A percentile compares a stretch with the other conserved stretches of the same genome.
Evolutionary conservation across 1,140 invertebrate species (phyloP).

Genomic region (Calycopis cecrops): DNA sequence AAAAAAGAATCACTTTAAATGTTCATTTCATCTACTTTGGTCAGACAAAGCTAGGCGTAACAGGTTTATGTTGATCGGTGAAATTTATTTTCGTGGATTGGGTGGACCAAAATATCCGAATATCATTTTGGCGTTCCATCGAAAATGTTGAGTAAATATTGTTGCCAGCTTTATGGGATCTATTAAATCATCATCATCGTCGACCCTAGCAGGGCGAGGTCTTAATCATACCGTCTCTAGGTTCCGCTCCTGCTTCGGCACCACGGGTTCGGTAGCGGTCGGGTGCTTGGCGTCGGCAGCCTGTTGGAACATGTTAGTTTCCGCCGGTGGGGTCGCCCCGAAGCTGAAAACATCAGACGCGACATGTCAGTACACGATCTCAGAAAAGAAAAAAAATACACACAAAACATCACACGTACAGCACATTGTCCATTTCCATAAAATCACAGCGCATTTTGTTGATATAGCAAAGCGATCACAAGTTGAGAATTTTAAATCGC

Average conservation of each 20-base stretch:
- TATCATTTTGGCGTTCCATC: conserved; percentile 32
- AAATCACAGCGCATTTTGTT: conserved; percentile 1
- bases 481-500: too few relatives aligned
- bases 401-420: neutral
- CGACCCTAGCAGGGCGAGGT: conserved; percentile 20
- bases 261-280: conserved; percentile 27
- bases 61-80: too few relatives aligned
- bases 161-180: conserved; percentile 38
- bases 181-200: conserved; percentile 31
- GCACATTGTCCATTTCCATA: conserved; percentile 6
- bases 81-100: conserved; percentile 13
- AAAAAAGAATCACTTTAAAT: too few relatives aligned
- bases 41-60: neutral
- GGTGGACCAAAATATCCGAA: conserved; percentile 23
- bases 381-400: conserved; percentile 1
- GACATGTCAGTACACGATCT: neutral
- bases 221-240: conserved; percentile 42
- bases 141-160: conserved; percentile 42
- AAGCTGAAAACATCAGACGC: conserved; percentile 26
- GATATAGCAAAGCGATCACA: too few relatives aligned
- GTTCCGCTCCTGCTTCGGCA: conserved; percentile 31
- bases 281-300: conserved; percentile 17
- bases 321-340: conserved; percentile 23
- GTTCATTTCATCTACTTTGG: conserved; percentile 1
- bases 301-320: conserved; percentile 23